phyloP scores from a whole-genome alignment of 2,888 invertebrate species.

The Coenonympha arcania region DNA sequence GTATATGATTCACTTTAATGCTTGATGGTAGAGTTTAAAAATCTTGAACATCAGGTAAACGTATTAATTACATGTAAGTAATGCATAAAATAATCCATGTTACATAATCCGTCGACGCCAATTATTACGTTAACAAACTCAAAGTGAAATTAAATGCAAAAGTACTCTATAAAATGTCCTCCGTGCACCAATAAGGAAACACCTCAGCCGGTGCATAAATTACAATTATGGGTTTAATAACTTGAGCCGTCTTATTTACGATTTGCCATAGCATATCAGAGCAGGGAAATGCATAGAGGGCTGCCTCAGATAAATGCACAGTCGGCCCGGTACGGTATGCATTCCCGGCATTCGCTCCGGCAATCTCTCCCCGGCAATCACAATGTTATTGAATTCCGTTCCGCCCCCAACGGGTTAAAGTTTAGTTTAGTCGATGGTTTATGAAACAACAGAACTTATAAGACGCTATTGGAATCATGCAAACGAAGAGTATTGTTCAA shows the following conservation, averaged over 20 bases:
- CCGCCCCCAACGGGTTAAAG: constrained; percentile 30
- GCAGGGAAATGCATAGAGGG: constrained; percentile 24
- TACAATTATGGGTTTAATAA: constrained; percentile 29
- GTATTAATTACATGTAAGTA: constrained; percentile 5
- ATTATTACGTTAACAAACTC: constrained; percentile 4
- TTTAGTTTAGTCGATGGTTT: constrained; percentile 29
- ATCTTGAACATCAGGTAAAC: no score
- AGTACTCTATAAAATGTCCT: constrained; percentile 11
- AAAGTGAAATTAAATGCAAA: constrained; percentile 12
- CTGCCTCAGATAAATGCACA: constrained; percentile 22
- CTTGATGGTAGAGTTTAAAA: no score
- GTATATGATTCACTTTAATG: no score
- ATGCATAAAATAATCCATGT: no score
- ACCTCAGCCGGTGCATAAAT: constrained; percentile 26
- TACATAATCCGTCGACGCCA: constrained; percentile 1
- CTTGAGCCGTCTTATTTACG: constrained; percentile 24
- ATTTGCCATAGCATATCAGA: constrained; percentile 25
- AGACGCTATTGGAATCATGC: constrained; percentile 22
- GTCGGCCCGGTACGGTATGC: constrained; percentile 16
- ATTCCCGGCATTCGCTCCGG: constrained; percentile 14
- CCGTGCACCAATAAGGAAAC: constrained; percentile 19
- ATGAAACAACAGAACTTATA: constrained; percentile 25
- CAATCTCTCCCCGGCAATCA: constrained; percentile 25
- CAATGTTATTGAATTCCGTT: constrained; percentile 27
- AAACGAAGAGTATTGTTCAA: constrained; percentile 24